Base-by-base conservation (phyloP, 92 coral and sea anemone genomes). In the Umimayanthus chanpuru region DNA sequence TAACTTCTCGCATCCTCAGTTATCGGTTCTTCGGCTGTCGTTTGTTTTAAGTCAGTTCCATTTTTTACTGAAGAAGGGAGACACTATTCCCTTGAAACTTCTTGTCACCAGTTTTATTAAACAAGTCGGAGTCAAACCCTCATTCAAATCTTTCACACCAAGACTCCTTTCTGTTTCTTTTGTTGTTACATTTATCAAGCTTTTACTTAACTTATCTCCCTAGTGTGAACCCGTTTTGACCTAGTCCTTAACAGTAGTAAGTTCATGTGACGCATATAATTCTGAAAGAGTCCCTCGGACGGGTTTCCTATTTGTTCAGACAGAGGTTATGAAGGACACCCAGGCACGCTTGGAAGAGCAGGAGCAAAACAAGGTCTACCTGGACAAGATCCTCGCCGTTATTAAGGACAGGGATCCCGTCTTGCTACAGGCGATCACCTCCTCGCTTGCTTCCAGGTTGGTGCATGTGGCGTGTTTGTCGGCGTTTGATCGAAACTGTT, bases 321-420 rank as follows among this genome's bases (percentile, higher is more conserved):
- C 95, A 1, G 93, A 90, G 23, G 94, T 96, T 7, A 87, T 91
- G 72, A 94, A 90, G 77, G 94, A 95, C 88, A 90, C 93, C 85
- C 94, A 97, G 68, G 95, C 93, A 21, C 94, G 93, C 50, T 92
- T 93, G 81, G 92, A 90, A 68, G 99, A 93, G 41, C 98, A 97
- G 41, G 94, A 94, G 61, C 97, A 97, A 75, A 94, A 97, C 87
- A 93, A 90, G 47, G 85, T 88, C 14, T 96, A 95, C 85, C 91
- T 97, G 5, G 94, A 93, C 89, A 98, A 94, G 79, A 91, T 97
- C 55, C 89, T 97, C 58, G 88, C 93, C 64, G 76, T 97, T 40
- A 95, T 97, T 61, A 94, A 92, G 73, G 96, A 95, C 73, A 93
- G 93, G 70, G 99, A 97, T 78, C 99, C 99, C n/a, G 56, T 94